Evolutionary conservation across 2,888 invertebrate genomes (phyloP).

Genomic region (Alitta virens): DNA sequence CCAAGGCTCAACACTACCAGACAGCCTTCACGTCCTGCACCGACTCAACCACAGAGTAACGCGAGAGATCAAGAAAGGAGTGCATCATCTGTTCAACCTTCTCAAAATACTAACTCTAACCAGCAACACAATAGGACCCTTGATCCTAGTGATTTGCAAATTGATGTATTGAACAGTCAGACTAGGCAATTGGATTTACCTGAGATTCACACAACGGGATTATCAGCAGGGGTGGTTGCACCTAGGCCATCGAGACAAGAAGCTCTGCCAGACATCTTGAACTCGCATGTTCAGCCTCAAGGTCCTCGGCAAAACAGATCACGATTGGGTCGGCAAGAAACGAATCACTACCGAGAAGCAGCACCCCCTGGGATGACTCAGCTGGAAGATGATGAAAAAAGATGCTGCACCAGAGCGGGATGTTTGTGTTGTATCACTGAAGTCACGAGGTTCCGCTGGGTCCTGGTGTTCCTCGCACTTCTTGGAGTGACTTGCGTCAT

Average conservation of each 20-base stretch:
- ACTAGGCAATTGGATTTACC: too few species aligned
- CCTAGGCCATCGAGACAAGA: constrained; percentile 21
- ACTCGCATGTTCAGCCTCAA: constrained; percentile 41
- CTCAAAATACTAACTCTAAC: too few species aligned
- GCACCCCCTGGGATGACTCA: constrained; percentile 1
- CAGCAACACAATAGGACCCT: too few species aligned
- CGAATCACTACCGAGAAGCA: constrained; percentile 7
- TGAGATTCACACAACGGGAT: too few species aligned
- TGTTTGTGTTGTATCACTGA: constrained; percentile 47
- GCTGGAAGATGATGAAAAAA: constrained; percentile 13
- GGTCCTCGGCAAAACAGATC: constrained; percentile 32
- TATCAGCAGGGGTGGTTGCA: too few species aligned
- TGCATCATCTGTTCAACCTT: too few species aligned
- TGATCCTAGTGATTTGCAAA: too few species aligned
- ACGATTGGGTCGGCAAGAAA: constrained; percentile 28
- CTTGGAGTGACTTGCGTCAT: constrained; percentile 53
- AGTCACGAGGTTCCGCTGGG: constrained; percentile 51
- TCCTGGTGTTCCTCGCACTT: constrained; percentile 48
- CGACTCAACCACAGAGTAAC: too few species aligned
- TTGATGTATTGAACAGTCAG: too few species aligned
- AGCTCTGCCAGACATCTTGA: constrained; percentile 45
- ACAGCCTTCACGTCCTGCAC: too few species aligned
- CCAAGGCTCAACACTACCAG: too few species aligned
- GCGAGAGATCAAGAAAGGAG: too few species aligned
- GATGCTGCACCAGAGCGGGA: constrained; percentile 20